Conservation (phyloP, 92 coral and sea anemone species). For the Paramuricea clavata region DNA sequence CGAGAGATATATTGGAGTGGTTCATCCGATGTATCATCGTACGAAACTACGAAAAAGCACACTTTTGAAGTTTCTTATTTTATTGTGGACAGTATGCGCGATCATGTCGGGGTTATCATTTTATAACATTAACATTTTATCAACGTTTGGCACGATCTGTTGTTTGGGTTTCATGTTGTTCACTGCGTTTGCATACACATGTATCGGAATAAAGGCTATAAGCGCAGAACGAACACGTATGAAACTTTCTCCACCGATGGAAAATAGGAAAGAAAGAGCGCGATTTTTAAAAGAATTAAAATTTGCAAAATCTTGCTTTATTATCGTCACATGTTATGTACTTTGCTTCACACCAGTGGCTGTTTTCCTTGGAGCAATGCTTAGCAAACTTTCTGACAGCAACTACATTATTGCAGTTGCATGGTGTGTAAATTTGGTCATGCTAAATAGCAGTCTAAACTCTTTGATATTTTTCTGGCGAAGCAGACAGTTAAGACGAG, state of each 20-base stretch:
- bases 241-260: too few species aligned
- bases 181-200: too few species aligned
- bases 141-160: too few species aligned
- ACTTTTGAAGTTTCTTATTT: too few species aligned
- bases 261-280: too few species aligned
- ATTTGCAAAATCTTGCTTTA: too few species aligned
- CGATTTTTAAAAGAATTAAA: too few species aligned
- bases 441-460: not conserved
- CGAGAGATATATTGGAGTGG: not conserved
- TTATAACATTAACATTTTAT: too few species aligned
- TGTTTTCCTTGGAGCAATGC: too few species aligned
- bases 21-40: not conserved
- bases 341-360: not conserved
- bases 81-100: not conserved
- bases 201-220: too few species aligned
- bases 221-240: too few species aligned
- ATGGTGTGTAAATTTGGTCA: not conserved
- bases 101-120: not conserved
- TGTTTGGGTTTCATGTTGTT: too few species aligned
- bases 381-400: not conserved
- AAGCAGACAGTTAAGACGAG: not conserved
- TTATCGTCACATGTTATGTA: not conserved
- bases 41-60: not conserved
- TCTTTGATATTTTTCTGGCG: slow-evolving; percentile 1
- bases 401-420: not conserved